Percentiles rank a stretch among this genome's conserved stretches.
These are phyloP conservation scores for Ptychadena robeensis DNA, from an alignment of 2,797 vertebrate species.

Conservation along the genomic window DNA sequence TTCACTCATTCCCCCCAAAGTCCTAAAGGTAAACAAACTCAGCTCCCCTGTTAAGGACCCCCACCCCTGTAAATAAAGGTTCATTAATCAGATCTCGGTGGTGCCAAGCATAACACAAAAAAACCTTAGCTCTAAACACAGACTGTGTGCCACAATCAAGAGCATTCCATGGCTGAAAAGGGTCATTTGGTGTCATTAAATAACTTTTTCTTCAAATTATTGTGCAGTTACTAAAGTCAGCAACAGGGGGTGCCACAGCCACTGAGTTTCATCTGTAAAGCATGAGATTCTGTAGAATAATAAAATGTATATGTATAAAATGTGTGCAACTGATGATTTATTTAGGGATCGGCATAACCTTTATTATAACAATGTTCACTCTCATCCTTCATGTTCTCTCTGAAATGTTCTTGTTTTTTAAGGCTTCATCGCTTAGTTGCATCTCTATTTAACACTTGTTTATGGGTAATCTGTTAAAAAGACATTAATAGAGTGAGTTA, in stretches of 20 bases:
- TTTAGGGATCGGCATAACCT: no score
- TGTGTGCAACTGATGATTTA: not conserved
- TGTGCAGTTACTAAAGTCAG: slow-evolving; percentile 26
- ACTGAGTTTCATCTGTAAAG: not conserved
- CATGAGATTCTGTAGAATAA: not conserved
- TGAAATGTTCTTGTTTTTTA: not conserved
- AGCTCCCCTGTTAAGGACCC: slow-evolving; percentile 31
- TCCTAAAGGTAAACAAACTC: slow-evolving; percentile 54
- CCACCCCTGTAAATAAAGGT: slow-evolving; percentile 41
- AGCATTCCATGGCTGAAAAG: slow-evolving; percentile 45
- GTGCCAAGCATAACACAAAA: slow-evolving; percentile 57
- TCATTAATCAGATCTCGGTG: slow-evolving; percentile 57
- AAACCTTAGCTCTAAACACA: slow-evolving; percentile 56
- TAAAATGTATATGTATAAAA: not conserved
- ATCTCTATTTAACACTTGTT: no score
- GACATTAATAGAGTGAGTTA: no score
- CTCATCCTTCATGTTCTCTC: not conserved
- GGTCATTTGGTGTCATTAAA: slow-evolving; percentile 58
- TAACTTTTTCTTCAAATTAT: slow-evolving; percentile 25
- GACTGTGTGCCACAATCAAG: slow-evolving; percentile 57
- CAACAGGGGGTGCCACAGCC: slow-evolving; percentile 42
- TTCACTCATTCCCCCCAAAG: slow-evolving; percentile 34
- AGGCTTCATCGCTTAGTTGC: not conserved
- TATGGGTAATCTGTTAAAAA: no score
- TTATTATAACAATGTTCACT: not conserved